These are phyloP conservation scores for Pagetopsis macropterus DNA, from an alignment of 2,797 vertebrate species.

Conservation along the genomic window DNA sequence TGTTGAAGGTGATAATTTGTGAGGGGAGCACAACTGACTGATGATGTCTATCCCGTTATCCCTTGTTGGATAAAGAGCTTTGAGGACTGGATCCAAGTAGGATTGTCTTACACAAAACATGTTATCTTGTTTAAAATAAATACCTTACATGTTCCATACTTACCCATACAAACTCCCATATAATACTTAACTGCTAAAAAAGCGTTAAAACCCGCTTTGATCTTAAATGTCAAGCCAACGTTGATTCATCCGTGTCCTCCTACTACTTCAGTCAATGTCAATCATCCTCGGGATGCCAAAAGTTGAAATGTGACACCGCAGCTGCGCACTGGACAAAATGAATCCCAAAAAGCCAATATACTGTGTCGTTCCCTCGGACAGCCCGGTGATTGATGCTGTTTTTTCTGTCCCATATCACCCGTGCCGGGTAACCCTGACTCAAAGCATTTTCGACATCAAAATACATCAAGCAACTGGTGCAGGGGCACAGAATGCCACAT, in stretches of 20 bases:
- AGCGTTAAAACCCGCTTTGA: background rate
- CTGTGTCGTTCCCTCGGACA: conserved; percentile 54
- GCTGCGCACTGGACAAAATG: conserved; percentile 48
- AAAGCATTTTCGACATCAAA: conserved; percentile 74
- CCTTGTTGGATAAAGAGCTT: conserved; percentile 32
- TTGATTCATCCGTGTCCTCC: conserved; percentile 7
- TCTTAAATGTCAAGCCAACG: conserved; percentile 4
- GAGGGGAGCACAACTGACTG: conserved; percentile 58
- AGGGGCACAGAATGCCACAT: conserved; percentile 74
- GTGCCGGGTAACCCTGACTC: conserved; percentile 74
- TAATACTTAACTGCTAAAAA: background rate
- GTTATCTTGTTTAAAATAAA: conserved; percentile 12
- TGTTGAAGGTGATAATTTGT: conserved; percentile 72
- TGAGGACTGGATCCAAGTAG: conserved; percentile 17
- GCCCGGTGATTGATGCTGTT: conserved; percentile 65
- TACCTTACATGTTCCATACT: background rate
- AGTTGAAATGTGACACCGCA: conserved; percentile 62
- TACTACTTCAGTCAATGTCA: conserved; percentile 36
- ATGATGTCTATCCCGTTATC: conserved; percentile 57
- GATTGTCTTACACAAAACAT: background rate
- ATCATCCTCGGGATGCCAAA: conserved; percentile 50
- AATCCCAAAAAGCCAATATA: conserved; percentile 57
- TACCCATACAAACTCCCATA: background rate
- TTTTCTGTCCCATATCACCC: conserved; percentile 63
- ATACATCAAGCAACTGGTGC: conserved; percentile 74